Base-by-base conservation (phyloP, 1,140 invertebrate species). In the Heliconius eleuchia region DNA sequence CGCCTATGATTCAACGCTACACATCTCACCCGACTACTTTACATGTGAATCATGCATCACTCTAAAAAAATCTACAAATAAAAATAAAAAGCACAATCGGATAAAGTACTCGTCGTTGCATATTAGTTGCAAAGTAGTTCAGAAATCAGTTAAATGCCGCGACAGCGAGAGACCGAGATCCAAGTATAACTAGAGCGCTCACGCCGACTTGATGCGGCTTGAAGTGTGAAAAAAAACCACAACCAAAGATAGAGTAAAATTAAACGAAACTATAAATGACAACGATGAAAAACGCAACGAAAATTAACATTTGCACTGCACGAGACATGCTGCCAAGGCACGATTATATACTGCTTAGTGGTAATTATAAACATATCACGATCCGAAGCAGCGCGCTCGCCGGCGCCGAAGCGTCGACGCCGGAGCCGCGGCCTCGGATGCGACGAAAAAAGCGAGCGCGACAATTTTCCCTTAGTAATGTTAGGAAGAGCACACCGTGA, bases 401-500 rank as follows among this genome's bases (percentile, higher is more conserved):
- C 55, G n/a, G 42, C 11, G 42, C 42, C 11, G 42, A 16, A 13
- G 42, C 42, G 42, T 0, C n/a, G n/a, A 60, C 19, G n/a, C 3
- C 60, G 9, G 60, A 82, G 84, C 37, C 71, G 80, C 77, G 73
- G 72, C 71, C 80, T 34, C 72, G 80, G 76, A 71, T 74, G 73
- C 75, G 76, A 6, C 34, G 39, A 37, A 52, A 46, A 23, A 74
- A 73, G 87, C 89, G 87, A 80, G 84, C 87, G 87, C 89, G 91
- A 89, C 88, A 88, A 88, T 91, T 91, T 92, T 90, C 90, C 90
- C 89, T 91, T 92, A 91, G 90, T 92, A 92, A 92, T 91, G 90
- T 91, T 86, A 76, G 78, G 79, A 77, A 72, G 72, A 34, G 55
- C 57, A 70, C 66, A 27, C 70, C 60, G 60, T 27, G 60, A 66